Evolutionary conservation across 2,113 vertebrate genomes (phyloP).

Genomic region (Raja brachyura): DNA sequence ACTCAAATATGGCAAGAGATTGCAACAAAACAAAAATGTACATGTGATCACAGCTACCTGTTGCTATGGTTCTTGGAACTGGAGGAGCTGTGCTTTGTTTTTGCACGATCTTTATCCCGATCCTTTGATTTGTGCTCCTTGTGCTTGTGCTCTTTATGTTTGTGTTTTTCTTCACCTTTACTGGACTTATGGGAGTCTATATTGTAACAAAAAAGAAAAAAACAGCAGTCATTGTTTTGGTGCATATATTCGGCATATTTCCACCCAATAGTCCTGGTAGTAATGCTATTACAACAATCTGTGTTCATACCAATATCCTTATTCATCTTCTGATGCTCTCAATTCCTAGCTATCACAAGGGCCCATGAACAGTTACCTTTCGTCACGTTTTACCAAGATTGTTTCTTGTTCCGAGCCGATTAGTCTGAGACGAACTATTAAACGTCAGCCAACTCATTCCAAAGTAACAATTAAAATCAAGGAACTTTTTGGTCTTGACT

Average conservation of each 20-base stretch:
- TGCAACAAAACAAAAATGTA: neutral
- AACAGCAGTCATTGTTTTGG: neutral
- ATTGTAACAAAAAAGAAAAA: slow-evolving; percentile 46
- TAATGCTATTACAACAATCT: neutral
- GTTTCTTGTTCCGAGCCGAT: neutral
- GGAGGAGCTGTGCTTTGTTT: slow-evolving; percentile 67
- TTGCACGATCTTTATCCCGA: slow-evolving; percentile 82
- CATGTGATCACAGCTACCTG: slow-evolving; percentile 61
- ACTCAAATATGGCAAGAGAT: neutral
- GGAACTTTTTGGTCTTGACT: neutral
- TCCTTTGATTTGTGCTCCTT: slow-evolving; percentile 86
- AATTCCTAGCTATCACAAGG: neutral
- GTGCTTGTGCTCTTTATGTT: slow-evolving; percentile 88
- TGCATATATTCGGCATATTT: neutral
- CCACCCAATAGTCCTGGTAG: neutral
- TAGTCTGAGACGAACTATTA: no score
- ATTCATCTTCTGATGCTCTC: neutral
- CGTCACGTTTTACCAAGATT: neutral
- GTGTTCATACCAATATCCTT: neutral
- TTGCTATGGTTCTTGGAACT: slow-evolving; percentile 51
- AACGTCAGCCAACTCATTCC: neutral
- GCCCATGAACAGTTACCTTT: neutral
- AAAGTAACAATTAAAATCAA: neutral
- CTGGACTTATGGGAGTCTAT: slow-evolving; percentile 92
- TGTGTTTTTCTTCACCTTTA: slow-evolving; percentile 94